phyloP scores from a whole-genome alignment of 2,113 vertebrate species.

The Aptenodytes forsteri region DNA sequence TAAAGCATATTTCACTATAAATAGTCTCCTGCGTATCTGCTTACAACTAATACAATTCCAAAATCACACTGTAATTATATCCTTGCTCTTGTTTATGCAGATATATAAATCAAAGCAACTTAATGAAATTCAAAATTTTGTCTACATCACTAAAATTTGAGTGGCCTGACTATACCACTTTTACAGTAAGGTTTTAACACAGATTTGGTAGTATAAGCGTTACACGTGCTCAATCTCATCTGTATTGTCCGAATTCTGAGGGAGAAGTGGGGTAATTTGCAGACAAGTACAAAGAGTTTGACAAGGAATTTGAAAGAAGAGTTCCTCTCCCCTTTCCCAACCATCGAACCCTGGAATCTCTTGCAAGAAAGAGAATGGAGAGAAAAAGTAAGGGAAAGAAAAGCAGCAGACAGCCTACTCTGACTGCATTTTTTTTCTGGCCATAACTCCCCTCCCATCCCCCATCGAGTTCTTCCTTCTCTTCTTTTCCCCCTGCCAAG shows the following conservation, averaged over 20 bases:
- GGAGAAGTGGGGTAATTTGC: neutral
- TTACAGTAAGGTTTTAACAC: neutral
- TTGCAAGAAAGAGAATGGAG: neutral
- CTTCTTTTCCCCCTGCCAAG: neutral
- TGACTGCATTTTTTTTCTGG: neutral
- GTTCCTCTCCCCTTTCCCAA: neutral
- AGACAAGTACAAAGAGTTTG: neutral
- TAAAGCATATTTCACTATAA: neutral
- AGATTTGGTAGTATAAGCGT: neutral
- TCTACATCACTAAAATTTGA: neutral
- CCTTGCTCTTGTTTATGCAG: neutral
- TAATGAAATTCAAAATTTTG: neutral
- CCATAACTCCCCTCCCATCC: neutral
- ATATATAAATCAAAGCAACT: neutral
- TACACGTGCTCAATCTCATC: neutral
- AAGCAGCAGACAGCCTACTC: neutral
- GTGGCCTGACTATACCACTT: neutral
- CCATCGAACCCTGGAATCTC: neutral
- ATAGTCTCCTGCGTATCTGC: neutral
- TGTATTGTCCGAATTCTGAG: neutral
- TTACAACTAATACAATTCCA: neutral
- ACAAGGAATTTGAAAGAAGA: neutral
- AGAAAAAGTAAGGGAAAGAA: neutral
- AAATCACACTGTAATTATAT: neutral
- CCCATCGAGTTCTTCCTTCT: neutral